phyloP scores from a whole-genome alignment of 1,140 invertebrate genomes.

The Bilobella aurantiaca region DNA sequence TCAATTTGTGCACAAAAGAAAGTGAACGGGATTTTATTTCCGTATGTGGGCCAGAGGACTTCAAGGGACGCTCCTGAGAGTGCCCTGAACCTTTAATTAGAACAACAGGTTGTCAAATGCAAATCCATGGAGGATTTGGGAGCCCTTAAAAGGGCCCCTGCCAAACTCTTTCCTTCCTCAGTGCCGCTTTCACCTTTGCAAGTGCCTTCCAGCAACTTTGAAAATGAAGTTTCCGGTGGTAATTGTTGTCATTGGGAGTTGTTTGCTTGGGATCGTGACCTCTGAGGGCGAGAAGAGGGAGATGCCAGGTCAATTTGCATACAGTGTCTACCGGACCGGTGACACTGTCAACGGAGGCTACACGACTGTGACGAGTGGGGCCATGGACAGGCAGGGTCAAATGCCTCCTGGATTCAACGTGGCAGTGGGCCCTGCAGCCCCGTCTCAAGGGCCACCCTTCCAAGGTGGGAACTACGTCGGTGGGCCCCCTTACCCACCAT shows the following conservation, averaged over 20 bases:
- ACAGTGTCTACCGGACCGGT: not conserved
- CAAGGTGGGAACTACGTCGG: not conserved
- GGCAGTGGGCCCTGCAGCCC: not conserved
- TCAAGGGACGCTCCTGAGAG: not conserved
- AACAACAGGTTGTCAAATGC: too few relatives aligned
- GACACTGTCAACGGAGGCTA: not conserved
- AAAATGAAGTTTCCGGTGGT: not conserved
- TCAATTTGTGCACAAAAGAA: not conserved
- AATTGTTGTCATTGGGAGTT: not conserved
- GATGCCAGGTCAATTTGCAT: not conserved
- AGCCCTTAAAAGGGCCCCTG: too few relatives aligned
- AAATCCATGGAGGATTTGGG: too few relatives aligned
- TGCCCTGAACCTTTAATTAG: too few relatives aligned
- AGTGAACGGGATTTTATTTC: not conserved
- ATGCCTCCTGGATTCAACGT: not conserved
- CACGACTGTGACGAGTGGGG: not conserved
- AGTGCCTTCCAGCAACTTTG: too few relatives aligned
- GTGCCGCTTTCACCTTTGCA: too few relatives aligned
- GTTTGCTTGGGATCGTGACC: not conserved
- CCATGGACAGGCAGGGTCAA: not conserved
- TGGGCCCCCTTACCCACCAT: slow-evolving; percentile 12
- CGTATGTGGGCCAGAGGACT: not conserved
- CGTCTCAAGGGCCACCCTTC: not conserved
- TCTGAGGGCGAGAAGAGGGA: not conserved
- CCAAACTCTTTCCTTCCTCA: too few relatives aligned